Percentiles rank a stretch among this genome's conserved stretches.
phyloP scores from a whole-genome alignment of 2,797 vertebrate genomes.

The Acanthornis magna region DNA sequence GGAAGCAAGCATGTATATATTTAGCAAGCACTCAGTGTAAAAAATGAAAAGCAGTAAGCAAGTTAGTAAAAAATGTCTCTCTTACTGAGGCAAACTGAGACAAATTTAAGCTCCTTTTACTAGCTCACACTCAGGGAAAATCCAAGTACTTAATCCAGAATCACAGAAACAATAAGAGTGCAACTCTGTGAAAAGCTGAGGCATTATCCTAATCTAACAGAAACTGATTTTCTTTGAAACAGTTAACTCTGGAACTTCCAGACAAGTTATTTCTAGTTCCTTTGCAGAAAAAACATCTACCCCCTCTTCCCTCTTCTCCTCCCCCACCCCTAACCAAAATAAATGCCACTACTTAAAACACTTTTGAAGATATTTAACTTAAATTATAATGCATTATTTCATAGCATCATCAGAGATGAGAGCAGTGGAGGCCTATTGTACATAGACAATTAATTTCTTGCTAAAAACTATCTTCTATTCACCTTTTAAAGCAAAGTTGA shows the following conservation, averaged over 20 bases:
- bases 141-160: background rate
- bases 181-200: background rate
- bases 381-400: background rate
- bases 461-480: background rate
- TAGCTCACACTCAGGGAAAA: background rate
- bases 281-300: background rate
- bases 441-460: background rate
- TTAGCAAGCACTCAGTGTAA: background rate
- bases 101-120: background rate
- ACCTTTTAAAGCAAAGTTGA: conserved; percentile 9
- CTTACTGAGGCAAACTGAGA: background rate
- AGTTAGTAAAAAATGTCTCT: background rate
- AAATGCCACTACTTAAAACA: background rate
- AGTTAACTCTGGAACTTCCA: background rate
- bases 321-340: rapidly evolving
- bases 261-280: background rate
- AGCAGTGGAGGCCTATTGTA: background rate
- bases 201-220: background rate
- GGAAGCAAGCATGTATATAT: conserved; percentile 4
- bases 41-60: background rate
- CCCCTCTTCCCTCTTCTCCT: background rate
- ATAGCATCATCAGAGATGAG: background rate
- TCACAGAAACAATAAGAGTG: background rate
- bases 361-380: background rate
- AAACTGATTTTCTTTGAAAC: background rate